A percentile compares a stretch with the other conserved stretches of the same genome.
phyloP scores from a whole-genome alignment of 2,888 invertebrate genomes.

The Drepana falcataria region DNA sequence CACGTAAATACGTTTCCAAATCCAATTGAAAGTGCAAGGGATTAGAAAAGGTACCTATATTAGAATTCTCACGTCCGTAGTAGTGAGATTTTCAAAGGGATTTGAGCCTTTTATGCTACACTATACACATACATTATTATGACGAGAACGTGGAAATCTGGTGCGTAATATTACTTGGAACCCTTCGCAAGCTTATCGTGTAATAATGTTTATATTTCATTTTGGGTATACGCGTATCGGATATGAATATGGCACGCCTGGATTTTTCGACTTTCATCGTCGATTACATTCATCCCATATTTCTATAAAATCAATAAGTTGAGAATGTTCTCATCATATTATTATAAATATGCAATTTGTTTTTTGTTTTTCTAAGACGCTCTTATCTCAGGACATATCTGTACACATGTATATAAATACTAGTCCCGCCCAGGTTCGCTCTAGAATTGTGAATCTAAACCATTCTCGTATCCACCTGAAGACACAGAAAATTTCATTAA shows the following conservation, averaged over 20 bases:
- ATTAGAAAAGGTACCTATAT: conserved; percentile 35
- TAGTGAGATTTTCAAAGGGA: conserved; percentile 47
- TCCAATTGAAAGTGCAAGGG: conserved; percentile 51
- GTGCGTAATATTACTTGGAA: conserved; percentile 37
- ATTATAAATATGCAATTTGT: no score
- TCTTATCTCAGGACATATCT: no score
- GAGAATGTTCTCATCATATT: no score
- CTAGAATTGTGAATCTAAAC: no score
- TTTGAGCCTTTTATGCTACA: conserved; percentile 46
- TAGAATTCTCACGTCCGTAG: conserved; percentile 47
- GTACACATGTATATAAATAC: no score
- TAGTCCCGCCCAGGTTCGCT: no score
- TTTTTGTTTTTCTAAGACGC: no score
- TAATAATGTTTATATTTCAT: conserved; percentile 58
- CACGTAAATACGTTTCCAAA: conserved; percentile 52
- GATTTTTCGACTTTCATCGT: not conserved
- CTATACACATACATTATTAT: conserved; percentile 14
- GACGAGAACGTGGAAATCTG: conserved; percentile 36
- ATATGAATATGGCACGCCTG: not conserved
- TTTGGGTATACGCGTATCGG: conserved; percentile 16
- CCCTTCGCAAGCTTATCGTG: conserved; percentile 44
- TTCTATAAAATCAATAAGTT: not conserved
- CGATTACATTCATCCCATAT: not conserved
- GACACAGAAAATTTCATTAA: no score
- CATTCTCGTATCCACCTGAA: no score